Base-by-base conservation (phyloP, 2,113 vertebrate genomes). In the Scytalopus superciliaris region DNA sequence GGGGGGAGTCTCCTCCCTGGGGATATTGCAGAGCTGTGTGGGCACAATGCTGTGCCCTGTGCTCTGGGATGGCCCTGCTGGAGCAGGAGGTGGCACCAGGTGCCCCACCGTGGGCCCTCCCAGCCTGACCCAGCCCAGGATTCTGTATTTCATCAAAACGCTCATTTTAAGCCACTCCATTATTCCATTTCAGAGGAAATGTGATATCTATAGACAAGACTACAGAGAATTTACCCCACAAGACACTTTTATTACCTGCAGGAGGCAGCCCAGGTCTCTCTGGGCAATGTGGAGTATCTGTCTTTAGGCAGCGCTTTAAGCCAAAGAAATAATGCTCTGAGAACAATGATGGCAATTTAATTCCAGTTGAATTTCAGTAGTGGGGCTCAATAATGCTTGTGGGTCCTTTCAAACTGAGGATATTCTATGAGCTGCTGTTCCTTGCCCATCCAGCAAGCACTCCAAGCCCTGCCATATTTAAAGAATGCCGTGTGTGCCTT, bases 61-160 rank as follows among this genome's bases (percentile, higher is more conserved):
- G 68, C 81, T 73, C 68, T 44, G 68, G 12, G 16, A 31, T 84
- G 80, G 80, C 67, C 67, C 80, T 72, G 80, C 67, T 83, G 80
- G 25, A 16, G 37, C 80, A 52, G 5, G 67, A 72, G 45, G 9
- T 3, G 67, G 1, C 56, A 72, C 56, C 81, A 27, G 25, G 3
- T 53, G 47, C 28, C n/a, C 33, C 69, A 0, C 69, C 17, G 3
- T 3, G 50, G 50, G 57, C 35, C 53, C 70, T 9, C 0, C 83
- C 53, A 50, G 72, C 52, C 16, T 27, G 1, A 21, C 9, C 19
- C 19, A 1, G 0, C 0, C 42, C 21, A 8, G 0, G 21, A 27
- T 6, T 49, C 21, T 52, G 0, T 9, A 50, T 21, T 93, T 76
- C 24, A 83, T 42, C 21, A 23, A 62, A 90, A 55, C 3, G 5